Evolutionary conservation across 2,888 invertebrate species (phyloP).

Genomic region (Protodeltote pygarga): DNA sequence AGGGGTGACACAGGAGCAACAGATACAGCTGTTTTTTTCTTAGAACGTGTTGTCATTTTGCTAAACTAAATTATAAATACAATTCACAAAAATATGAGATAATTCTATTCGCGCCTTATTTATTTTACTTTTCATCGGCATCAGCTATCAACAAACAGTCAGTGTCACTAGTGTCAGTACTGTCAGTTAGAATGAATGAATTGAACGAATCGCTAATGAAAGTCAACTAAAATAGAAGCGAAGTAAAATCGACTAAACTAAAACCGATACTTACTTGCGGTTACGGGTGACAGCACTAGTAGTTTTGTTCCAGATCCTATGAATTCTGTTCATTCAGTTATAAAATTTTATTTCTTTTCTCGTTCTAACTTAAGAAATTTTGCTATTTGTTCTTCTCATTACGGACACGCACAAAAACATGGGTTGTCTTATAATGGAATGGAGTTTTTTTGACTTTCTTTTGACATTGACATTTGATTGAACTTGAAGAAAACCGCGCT

Average conservation of each 20-base stretch:
- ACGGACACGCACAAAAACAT: no score
- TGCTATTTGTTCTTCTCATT: no score
- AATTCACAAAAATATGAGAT: not conserved
- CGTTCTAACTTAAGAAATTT: not conserved
- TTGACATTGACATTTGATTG: slow-evolving; percentile 4
- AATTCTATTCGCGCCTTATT: slow-evolving; percentile 3
- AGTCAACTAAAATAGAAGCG: no score
- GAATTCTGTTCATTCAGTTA: no score
- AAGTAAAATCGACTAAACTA: no score
- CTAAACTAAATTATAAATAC: slow-evolving; percentile 18
- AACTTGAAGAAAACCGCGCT: slow-evolving; percentile 30
- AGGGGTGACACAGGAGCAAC: slow-evolving; percentile 70
- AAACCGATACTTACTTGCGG: no score
- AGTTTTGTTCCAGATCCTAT: slow-evolving; percentile 2
- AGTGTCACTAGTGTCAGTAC: no score
- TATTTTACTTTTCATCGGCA: not conserved
- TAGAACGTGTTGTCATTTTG: slow-evolving; percentile 84
- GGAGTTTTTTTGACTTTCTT: no score
- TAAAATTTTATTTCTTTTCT: no score
- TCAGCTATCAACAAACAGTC: no score
- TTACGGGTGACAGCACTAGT: not conserved
- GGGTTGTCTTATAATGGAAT: no score
- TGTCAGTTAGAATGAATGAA: not conserved
- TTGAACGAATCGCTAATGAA: no score
- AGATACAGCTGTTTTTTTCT: slow-evolving; percentile 85